A percentile compares a stretch with the other conserved stretches of the same genome.
phyloP scores from a whole-genome alignment of 2,797 vertebrate species.

The Muscicapa comitata region DNA sequence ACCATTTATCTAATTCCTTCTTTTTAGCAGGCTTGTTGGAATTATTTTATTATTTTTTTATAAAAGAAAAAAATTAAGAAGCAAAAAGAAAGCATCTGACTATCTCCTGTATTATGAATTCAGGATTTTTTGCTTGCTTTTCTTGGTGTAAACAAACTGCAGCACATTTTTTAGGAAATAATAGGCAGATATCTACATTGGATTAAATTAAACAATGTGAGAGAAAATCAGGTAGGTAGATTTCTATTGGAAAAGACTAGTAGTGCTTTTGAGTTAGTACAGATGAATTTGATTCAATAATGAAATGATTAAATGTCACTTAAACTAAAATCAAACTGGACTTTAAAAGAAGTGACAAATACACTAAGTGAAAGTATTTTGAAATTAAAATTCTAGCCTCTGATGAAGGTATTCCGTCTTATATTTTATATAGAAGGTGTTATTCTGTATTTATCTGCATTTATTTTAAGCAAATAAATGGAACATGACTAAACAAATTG shows the following conservation, averaged over 20 bases:
- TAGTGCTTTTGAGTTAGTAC: not conserved
- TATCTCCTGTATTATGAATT: not conserved
- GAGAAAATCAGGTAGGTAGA: not conserved
- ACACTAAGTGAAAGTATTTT: not conserved
- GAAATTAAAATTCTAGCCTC: not conserved
- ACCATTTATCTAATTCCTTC: slow-evolving; percentile 49
- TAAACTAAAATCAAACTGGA: slow-evolving; percentile 3
- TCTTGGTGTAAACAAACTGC: not conserved
- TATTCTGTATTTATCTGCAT: not conserved
- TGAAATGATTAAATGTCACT: not conserved
- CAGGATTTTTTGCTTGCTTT: not conserved
- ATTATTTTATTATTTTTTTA: slow-evolving; percentile 26
- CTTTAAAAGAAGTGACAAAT: not conserved
- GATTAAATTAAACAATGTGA: slow-evolving; percentile 23
- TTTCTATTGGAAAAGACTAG: not conserved
- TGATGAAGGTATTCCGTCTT: not conserved
- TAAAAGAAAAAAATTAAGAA: not conserved
- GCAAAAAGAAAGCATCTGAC: not conserved
- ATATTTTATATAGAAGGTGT: not conserved
- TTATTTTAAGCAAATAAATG: not conserved
- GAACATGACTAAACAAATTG: not conserved
- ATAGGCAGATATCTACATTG: not conserved
- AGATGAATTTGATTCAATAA: not conserved
- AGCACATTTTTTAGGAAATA: not conserved
- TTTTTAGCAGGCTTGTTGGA: not conserved